Percentiles rank a stretch among this genome's conserved stretches.
Conservation (phyloP, 2,888 invertebrate genomes). For the Orthosia gracilis region DNA sequence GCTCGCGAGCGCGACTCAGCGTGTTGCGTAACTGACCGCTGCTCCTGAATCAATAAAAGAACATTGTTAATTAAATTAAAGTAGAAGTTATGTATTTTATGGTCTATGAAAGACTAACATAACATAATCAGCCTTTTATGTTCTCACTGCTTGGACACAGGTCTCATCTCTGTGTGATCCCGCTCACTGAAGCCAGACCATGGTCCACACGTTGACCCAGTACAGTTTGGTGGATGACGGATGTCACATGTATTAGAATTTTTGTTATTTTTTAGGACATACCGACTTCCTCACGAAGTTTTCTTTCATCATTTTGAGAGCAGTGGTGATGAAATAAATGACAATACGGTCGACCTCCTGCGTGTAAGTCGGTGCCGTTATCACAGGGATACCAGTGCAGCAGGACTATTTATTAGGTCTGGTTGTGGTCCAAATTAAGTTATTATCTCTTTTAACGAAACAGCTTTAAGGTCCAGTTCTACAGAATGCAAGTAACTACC, state of each 20-base stretch:
- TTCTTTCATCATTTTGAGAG: background rate
- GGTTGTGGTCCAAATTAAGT: background rate
- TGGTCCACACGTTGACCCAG: background rate
- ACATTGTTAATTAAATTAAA: background rate
- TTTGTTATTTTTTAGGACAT: background rate
- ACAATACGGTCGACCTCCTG: background rate
- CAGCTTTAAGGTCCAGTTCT: background rate
- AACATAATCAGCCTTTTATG: background rate
- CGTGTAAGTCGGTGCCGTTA: too few relatives aligned
- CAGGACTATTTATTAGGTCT: background rate
- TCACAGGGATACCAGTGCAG: too few relatives aligned
- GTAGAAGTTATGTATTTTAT: background rate
- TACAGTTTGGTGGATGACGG: background rate
- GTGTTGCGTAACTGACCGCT: slow-evolving; percentile 95
- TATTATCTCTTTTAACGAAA: background rate
- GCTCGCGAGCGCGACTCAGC: slow-evolving; percentile 95
- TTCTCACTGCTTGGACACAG: background rate
- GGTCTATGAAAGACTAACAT: background rate
- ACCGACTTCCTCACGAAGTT: background rate
- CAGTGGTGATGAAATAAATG: background rate
- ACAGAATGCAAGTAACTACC: background rate
- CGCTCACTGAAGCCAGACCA: too few relatives aligned
- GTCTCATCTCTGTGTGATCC: background rate
- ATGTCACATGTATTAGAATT: background rate
- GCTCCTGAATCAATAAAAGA: slow-evolving; percentile 87